Conservation (phyloP, 1,140 invertebrate species). For the Dreissena polymorpha region DNA sequence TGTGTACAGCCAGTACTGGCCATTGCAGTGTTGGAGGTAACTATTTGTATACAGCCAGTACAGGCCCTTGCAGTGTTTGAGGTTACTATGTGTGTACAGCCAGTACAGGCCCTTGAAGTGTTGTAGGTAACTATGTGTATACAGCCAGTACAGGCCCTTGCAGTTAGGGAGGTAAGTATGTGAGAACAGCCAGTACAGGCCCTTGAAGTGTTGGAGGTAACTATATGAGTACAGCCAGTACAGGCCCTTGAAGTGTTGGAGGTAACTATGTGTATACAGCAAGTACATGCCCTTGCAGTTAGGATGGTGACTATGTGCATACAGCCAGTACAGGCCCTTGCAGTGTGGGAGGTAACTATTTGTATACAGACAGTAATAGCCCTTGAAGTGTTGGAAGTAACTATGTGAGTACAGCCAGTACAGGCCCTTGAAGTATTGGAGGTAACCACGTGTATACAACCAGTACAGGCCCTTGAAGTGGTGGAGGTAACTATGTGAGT, state of each 20-base stretch:
- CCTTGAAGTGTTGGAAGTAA: conserved; percentile 74
- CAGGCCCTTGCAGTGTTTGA: conserved; percentile 72
- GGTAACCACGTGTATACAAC: conserved; percentile 55
- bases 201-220: conserved; percentile 74
- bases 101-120: conserved; percentile 61
- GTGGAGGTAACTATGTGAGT: conserved; percentile 73
- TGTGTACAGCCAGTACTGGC: conserved; percentile 51
- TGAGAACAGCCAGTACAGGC: conserved; percentile 50
- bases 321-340: conserved; percentile 55
- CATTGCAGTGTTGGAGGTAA: conserved; percentile 74
- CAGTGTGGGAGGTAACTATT: conserved; percentile 74
- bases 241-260: conserved; percentile 72
- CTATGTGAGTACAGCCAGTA: conserved; percentile 49
- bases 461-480: conserved; percentile 61
- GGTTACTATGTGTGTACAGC: conserved; percentile 56
- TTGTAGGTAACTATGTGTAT: conserved; percentile 73
- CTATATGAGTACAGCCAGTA: conserved; percentile 48
- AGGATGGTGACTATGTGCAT: conserved; percentile 73
- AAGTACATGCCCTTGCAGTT: conserved; percentile 61
- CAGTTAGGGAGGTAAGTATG: conserved; percentile 74
- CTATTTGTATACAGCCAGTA: conserved; percentile 49
- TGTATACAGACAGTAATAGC: conserved; percentile 50
- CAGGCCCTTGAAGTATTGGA: conserved; percentile 72
- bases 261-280: conserved; percentile 56
- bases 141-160: conserved; percentile 55